Base-by-base conservation (phyloP, 2,797 vertebrate genomes). In the Triplophysa yarkandensis region DNA sequence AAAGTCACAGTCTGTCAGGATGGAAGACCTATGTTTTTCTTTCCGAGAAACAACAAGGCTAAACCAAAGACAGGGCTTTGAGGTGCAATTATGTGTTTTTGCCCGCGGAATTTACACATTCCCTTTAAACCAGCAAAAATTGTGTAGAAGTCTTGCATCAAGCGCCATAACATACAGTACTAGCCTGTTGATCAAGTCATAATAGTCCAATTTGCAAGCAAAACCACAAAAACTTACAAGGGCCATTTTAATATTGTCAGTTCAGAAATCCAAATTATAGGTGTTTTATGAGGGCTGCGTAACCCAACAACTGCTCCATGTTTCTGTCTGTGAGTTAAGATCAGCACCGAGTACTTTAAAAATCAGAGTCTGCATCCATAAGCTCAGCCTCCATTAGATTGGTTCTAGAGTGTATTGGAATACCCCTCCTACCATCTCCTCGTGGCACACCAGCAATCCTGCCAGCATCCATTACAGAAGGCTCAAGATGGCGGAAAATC, bases 361-460 rank as follows among this genome's bases (percentile, higher is more conserved):
- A 99, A 86, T 98, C 97, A 0, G 94, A 98, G 71, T 97, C 95
- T 0, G 94, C 90, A 0, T 98, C 95, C 92, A 98, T 91, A 57
- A 99, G 92, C 87, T 98, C 94, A 0, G 94, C 92, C 14, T 97
- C 95, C 92, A 97, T 94, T 64, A 99, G 91, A 86, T 95, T 98
- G 86, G 95, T 97, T 82, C 93, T 89, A 27, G 97, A 99, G 85
- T 97, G 95, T 82, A 97, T 86, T 48, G 95, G 94, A 19, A 92
- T 92, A 1, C 86, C 82, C 62, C 90, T 88, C 27, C 88, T 86
- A 39, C 91, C 86, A 0, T 89, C 93, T 46, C 92, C 89, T 77
- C 91, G 93, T 66, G 91, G 88, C 30, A 68, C 10, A 0, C 84
- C 81, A 4, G 87, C 83, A 17, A 83, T 81, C 25, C 89, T 83